phyloP scores from a whole-genome alignment of 2,888 invertebrate species.

The Polia nebulosa region DNA sequence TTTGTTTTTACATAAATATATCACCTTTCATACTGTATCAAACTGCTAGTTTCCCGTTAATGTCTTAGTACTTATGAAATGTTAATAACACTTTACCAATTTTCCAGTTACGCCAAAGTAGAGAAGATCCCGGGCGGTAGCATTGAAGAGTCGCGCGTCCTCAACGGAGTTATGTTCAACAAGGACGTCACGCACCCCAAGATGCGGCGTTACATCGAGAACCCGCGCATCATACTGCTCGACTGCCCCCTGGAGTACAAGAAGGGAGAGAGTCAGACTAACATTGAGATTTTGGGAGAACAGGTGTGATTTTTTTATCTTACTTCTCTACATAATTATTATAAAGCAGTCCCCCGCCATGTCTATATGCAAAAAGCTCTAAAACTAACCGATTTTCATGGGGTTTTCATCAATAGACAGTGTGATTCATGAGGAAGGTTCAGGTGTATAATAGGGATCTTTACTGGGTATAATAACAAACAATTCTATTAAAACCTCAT shows the following conservation, averaged over 20 bases:
- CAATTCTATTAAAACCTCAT: no score
- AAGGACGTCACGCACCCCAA: constrained; percentile 99
- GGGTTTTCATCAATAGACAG: no score
- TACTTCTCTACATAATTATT: not conserved
- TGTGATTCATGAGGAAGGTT: no score
- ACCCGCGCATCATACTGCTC: constrained; percentile 98
- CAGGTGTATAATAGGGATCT: no score
- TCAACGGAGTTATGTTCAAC: constrained; percentile 99
- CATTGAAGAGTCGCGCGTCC: constrained; percentile 98
- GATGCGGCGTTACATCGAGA: constrained; percentile 98
- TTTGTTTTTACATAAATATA: no score
- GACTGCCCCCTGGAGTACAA: constrained; percentile 99
- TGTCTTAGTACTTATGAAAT: no score
- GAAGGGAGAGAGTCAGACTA: constrained; percentile 99
- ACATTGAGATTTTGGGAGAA: constrained; percentile 98
- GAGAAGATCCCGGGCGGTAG: constrained; percentile 98
- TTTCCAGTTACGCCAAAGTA: constrained; percentile 96
- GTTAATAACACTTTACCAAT: not conserved
- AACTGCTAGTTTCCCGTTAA: no score
- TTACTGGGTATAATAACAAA: no score
- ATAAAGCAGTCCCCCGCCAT: no score
- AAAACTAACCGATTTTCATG: no score
- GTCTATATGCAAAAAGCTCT: no score
- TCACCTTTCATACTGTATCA: no score
- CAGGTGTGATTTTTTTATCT: constrained; percentile 83